Evolutionary conservation across 2,797 vertebrate genomes (phyloP), one percentile per base, ranked within the genome.

Genomic region (Diglossa cyanea): DNA sequence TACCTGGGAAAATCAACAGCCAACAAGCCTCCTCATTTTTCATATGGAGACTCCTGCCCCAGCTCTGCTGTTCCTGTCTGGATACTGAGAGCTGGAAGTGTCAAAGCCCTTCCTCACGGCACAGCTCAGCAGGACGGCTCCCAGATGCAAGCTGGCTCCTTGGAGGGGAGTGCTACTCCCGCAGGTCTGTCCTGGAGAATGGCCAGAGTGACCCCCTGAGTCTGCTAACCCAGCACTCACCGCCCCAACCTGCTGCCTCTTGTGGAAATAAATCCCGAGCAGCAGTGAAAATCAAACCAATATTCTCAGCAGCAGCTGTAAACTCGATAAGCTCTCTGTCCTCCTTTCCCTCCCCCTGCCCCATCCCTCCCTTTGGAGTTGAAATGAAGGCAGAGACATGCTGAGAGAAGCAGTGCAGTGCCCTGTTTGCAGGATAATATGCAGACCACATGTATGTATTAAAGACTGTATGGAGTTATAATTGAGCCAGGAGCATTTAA

Each of bases 401-500:
- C 81, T 77, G 90, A 95, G 93, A 82, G 75, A 67, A 93, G 83
- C 68, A 76, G 67, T 48, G 82, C 79, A 72, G 51, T 2, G 13
- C 45, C 70, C 55, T 79, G 78, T 84, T 94, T 86, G 53, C 72
- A 88, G 92, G 84, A 47, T 62, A 93, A 92, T 88, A 74, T 68
- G 76, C 63, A 87, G 92, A 93, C 93, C 75, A 66, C 93, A 93
- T 44, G 77, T 86, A 88, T 86, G 93, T 82, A 86, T 91, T 94
- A 62, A 90, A 95, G 91, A 89, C 72, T 92, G 63, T 70, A 94
- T 60, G 90, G 86, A 90, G 85, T 95, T 80, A 88, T 40, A 89
- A 40, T 60, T 66, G 95, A 94, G 81, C 94, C 68, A 88, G 95
- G 82, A 97, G 92, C 84, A 86, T 95, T 97, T 94, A 93, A 96